These are phyloP conservation scores for Sylvia borin DNA, from an alignment of 2,797 vertebrate genomes.

Conservation along the genomic window DNA sequence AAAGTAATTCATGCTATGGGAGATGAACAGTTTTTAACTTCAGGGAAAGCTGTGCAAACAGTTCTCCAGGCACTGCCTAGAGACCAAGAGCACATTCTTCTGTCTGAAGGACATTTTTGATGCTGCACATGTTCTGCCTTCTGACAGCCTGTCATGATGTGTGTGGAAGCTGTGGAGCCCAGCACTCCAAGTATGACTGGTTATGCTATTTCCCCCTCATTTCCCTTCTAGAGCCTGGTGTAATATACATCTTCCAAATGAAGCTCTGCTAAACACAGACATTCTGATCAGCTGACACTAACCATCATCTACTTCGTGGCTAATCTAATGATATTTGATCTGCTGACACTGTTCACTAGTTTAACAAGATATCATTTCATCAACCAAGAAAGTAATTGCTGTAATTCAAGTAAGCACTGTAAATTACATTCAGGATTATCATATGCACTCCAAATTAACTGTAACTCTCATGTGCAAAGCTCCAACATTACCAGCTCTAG, in stretches of 20 bases:
- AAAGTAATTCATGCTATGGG: neutral
- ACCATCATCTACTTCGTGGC: neutral
- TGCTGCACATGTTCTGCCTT: neutral
- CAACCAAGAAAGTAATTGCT: slow-evolving; percentile 29
- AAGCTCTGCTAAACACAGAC: neutral
- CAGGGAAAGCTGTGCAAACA: slow-evolving; percentile 9
- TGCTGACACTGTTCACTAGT: slow-evolving; percentile 28
- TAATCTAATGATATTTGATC: slow-evolving; percentile 44
- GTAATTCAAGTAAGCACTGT: slow-evolving; percentile 37
- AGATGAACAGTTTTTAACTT: neutral
- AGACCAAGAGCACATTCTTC: neutral
- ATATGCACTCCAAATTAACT: neutral
- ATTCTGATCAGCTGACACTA: neutral
- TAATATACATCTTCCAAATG: neutral
- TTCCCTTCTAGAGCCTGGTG: neutral
- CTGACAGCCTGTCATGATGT: neutral
- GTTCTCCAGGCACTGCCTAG: neutral
- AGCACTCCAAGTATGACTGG: neutral
- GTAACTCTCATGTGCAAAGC: neutral
- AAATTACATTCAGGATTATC: slow-evolving; percentile 37
- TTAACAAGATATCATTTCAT: slow-evolving; percentile 43
- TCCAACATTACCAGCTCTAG: neutral
- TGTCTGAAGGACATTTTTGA: neutral
- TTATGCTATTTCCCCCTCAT: neutral
- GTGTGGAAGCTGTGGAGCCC: neutral